Base-by-base conservation (phyloP, 2,113 vertebrate genomes). In the Galbula dea region DNA sequence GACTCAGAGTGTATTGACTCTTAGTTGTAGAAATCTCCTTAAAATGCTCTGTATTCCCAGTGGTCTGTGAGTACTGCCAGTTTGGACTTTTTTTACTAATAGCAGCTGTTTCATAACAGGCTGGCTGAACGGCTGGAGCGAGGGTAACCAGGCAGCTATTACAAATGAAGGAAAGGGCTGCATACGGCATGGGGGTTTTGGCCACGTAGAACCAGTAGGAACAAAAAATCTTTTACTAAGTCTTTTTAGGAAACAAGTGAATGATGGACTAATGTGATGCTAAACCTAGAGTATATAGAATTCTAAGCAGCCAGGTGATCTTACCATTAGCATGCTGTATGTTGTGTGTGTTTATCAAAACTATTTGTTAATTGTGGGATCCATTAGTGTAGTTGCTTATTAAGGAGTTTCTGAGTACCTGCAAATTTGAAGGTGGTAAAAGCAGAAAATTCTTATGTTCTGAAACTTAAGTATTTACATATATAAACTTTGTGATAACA, bases 81-180 rank as follows among this genome's bases (percentile, higher is more conserved):
- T 83, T 77, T 77, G 83, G 68, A 83, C 20, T 49, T 75, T 32
- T 74, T 76, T 85, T 67, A 41, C 54, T 26, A 69, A 29, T 0
- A 93, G 63, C 85, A 94, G 82, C 89, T 95, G 90, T 94, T 94
- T 79, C 27, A 6, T 74, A 85, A 46, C 59, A 74, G 72, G 46
- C 17, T 77, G 89, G 83, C 66, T 95, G 80, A 79, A 66, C 59
- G 59, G 29, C 55, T 94, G 73, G 73, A 80, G 55, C 3, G 2
- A 83, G 59, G 49, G 30, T 68, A 84, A 65, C 34, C 57, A 71
- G 71, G 59, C 87, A 89, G 79, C 63, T 77, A 17, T 78, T 71
- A 15, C 9, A 89, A 83, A 45, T 83, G 58, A 69, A 91, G n/a
- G 48, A 30, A 49, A 12, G 6, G 24, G 34, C 27, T 89, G 45